Conservation (phyloP, 2,113 vertebrate species). For the Arvicanthis niloticus region DNA sequence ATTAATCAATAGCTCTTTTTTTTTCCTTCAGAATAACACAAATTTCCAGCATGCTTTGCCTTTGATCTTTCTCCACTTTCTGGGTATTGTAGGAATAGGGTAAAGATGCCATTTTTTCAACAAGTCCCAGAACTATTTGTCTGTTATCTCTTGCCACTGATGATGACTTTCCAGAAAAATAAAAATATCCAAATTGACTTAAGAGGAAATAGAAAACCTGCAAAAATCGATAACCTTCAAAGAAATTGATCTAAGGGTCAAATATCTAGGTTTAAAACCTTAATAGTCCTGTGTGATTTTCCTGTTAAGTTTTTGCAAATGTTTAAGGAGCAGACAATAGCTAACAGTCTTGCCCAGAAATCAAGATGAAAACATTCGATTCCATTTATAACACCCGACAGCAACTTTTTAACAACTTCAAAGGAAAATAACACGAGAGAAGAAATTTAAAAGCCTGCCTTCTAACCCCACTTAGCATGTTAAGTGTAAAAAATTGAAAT, state of each 20-base stretch:
- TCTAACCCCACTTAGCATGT: slow-evolving; percentile 6
- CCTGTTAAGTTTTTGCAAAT: background rate
- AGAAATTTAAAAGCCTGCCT: slow-evolving; percentile 44
- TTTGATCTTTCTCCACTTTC: background rate
- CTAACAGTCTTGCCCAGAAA: slow-evolving; percentile 10
- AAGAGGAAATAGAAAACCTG: slow-evolving; percentile 68
- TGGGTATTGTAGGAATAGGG: background rate
- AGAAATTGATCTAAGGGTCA: background rate
- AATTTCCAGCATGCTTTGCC: background rate
- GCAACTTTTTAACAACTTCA: slow-evolving; percentile 41
- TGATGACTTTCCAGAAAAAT: slow-evolving; percentile 45
- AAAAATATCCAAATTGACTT: slow-evolving; percentile 57
- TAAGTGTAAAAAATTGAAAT: slow-evolving; percentile 31
- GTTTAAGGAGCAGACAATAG: slow-evolving; percentile 39
- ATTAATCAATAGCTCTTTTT: slow-evolving; percentile 62
- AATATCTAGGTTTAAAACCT: slow-evolving; percentile 38
- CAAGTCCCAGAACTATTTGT: background rate
- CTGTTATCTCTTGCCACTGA: background rate
- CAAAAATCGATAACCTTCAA: slow-evolving; percentile 54
- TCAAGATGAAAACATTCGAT: slow-evolving; percentile 20
- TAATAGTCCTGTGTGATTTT: background rate
- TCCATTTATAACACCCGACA: background rate
- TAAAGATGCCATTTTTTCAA: background rate
- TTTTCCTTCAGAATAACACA: slow-evolving; percentile 57
- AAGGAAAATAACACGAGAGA: slow-evolving; percentile 30